These are phyloP conservation scores for Theonella swinhoei DNA, from an alignment of 37 sponge, comb jelly and placozoan genomes.

Conservation along the genomic window DNA sequence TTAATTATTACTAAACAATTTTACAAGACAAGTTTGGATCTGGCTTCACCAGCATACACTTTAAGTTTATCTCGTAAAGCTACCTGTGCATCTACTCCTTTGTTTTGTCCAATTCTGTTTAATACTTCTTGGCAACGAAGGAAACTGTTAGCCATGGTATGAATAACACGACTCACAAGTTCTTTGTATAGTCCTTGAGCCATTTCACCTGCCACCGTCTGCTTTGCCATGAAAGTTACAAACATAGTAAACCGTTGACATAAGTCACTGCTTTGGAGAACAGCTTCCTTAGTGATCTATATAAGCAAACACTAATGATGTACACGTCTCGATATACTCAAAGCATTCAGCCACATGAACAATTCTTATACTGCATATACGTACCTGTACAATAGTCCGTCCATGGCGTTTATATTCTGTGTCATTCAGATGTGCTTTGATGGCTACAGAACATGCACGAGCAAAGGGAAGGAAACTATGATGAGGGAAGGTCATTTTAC, in stretches of 20 bases:
- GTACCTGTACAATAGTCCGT: not conserved
- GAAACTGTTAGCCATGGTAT: constrained; percentile 7
- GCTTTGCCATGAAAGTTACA: too few species aligned
- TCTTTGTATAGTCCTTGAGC: too few species aligned
- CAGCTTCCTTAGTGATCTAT: not conserved
- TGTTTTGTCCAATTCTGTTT: constrained; percentile 1
- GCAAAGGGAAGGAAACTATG: not conserved
- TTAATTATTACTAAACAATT: too few species aligned
- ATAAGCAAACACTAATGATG: too few species aligned
- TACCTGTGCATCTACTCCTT: constrained; percentile 27
- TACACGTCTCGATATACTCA: too few species aligned
- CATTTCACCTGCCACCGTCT: too few species aligned
- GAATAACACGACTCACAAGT: too few species aligned
- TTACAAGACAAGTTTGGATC: constrained; percentile 1
- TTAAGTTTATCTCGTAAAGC: constrained; percentile 14
- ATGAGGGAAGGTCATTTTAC: constrained; percentile 22
- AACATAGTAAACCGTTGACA: not conserved
- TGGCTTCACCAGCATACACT: constrained; percentile 14
- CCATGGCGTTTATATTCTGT: not conserved
- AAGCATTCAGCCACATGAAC: too few species aligned
- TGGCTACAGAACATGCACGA: constrained; percentile 4
- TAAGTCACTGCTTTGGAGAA: constrained; percentile 1
- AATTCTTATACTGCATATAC: too few species aligned
- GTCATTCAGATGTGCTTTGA: not conserved
- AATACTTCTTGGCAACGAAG: not conserved